Evolutionary conservation across 1,140 invertebrate genomes (phyloP).

Genomic region (Drosophila rhopaloa): DNA sequence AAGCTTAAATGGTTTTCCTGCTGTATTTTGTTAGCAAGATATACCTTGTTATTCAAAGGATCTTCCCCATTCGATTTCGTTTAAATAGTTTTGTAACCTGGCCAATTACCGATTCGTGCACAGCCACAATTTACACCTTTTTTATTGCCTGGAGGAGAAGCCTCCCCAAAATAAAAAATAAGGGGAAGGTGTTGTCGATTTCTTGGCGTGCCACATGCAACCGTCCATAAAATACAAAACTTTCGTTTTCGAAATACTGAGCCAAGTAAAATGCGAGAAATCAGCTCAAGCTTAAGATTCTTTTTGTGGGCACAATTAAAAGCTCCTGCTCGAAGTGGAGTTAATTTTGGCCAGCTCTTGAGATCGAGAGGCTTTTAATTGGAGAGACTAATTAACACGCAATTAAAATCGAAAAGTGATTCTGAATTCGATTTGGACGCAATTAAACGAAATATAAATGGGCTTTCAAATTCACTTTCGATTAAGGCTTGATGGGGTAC

Average conservation of each 20-base stretch:
- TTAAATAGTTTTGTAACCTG: slow-evolving; percentile 27
- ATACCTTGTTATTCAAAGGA: not conserved
- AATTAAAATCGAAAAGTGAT: slow-evolving; percentile 72
- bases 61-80: slow-evolving; percentile 7
- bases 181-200: slow-evolving; percentile 39
- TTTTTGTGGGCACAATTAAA: slow-evolving; percentile 81
- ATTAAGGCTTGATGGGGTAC: slow-evolving; percentile 45
- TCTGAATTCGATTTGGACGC: slow-evolving; percentile 52
- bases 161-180: not conserved
- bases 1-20: no score
- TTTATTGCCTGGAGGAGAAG: not conserved
- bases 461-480: slow-evolving; percentile 64
- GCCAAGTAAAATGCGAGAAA: slow-evolving; percentile 24
- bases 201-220: slow-evolving; percentile 69
- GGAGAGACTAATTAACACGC: slow-evolving; percentile 68
- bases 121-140: slow-evolving; percentile 52
- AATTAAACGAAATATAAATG: slow-evolving; percentile 69
- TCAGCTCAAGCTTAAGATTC: slow-evolving; percentile 55
- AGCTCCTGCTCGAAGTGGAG: slow-evolving; percentile 30
- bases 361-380: slow-evolving; percentile 55
- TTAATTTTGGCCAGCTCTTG: slow-evolving; percentile 38
- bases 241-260: slow-evolving; percentile 58
- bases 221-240: slow-evolving; percentile 39
- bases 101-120: slow-evolving; percentile 43
- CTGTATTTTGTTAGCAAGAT: no score